phyloP scores from a whole-genome alignment of 2,797 vertebrate genomes.

The Alosa sapidissima region DNA sequence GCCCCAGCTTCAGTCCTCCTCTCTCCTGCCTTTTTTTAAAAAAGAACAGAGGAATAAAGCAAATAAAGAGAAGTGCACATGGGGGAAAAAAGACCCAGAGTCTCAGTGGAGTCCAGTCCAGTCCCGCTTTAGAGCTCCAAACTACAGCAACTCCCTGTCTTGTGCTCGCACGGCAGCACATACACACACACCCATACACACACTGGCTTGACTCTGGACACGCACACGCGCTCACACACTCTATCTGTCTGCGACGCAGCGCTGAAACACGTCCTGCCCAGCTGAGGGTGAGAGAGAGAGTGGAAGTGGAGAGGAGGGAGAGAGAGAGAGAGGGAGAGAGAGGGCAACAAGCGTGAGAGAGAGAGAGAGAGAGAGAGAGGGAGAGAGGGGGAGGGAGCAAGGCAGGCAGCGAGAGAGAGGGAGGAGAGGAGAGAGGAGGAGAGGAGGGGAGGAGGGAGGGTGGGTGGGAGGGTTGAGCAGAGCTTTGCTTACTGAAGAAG shows the following conservation, averaged over 20 bases:
- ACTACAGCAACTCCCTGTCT: slow-evolving; percentile 40
- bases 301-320: slow-evolving; percentile 51
- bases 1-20: not conserved
- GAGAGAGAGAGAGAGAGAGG: slow-evolving; percentile 55
- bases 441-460: slow-evolving; percentile 40
- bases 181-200: not conserved
- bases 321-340: slow-evolving; percentile 47
- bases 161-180: no score
- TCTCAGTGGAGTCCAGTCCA: slow-evolving; percentile 33
- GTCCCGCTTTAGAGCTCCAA: slow-evolving; percentile 31
- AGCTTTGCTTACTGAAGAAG: slow-evolving; percentile 61
- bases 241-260: slow-evolving; percentile 54
- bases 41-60: not conserved
- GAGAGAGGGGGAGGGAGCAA: slow-evolving; percentile 50
- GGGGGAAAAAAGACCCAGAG: not conserved
- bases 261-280: slow-evolving; percentile 65
- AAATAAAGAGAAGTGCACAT: slow-evolving; percentile 1
- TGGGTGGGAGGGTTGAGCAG: slow-evolving; percentile 37
- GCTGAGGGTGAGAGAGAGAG: slow-evolving; percentile 66
- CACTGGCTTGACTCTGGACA: slow-evolving; percentile 38
- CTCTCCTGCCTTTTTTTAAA: not conserved
- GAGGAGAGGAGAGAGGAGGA: slow-evolving; percentile 49
- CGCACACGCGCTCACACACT: slow-evolving; percentile 34
- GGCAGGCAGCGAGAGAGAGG: slow-evolving; percentile 50
- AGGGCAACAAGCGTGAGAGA: slow-evolving; percentile 51